These are phyloP conservation scores for Athene noctua DNA, from an alignment of 2,113 vertebrate species.

Conservation along the genomic window DNA sequence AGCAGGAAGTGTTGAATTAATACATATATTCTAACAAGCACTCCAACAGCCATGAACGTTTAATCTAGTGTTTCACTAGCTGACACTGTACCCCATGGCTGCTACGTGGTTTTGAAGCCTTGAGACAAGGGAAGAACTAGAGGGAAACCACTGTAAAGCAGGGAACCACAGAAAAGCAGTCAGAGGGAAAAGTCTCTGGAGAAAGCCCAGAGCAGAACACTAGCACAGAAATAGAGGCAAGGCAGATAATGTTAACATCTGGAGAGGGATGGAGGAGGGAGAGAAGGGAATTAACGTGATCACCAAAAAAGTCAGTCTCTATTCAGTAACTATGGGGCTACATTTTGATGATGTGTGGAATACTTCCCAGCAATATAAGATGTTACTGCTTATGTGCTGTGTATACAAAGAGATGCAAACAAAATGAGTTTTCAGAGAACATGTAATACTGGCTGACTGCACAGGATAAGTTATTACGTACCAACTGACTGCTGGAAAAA, in stretches of 20 bases:
- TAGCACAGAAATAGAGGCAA: background rate
- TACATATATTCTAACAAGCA: slow-evolving; percentile 41
- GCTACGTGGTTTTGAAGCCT: background rate
- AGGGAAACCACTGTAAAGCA: background rate
- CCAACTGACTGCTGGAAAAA: background rate
- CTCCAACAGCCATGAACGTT: slow-evolving; percentile 8
- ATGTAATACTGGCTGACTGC: background rate
- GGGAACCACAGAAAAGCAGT: background rate
- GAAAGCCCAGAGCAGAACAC: background rate
- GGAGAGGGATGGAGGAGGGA: background rate
- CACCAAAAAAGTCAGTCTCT: background rate
- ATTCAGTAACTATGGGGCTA: background rate
- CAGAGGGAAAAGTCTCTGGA: background rate
- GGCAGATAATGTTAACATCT: background rate
- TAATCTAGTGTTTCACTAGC: slow-evolving; percentile 21
- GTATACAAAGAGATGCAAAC: background rate
- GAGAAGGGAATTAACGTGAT: background rate
- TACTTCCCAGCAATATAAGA: background rate
- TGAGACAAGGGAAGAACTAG: background rate
- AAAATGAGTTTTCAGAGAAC: background rate
- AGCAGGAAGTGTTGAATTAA: slow-evolving; percentile 53
- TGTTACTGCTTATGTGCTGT: background rate
- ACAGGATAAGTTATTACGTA: background rate
- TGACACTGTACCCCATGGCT: background rate
- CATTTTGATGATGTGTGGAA: background rate